phyloP scores from a whole-genome alignment of 2,113 vertebrate species.

The Brachionichthys hirsutus region DNA sequence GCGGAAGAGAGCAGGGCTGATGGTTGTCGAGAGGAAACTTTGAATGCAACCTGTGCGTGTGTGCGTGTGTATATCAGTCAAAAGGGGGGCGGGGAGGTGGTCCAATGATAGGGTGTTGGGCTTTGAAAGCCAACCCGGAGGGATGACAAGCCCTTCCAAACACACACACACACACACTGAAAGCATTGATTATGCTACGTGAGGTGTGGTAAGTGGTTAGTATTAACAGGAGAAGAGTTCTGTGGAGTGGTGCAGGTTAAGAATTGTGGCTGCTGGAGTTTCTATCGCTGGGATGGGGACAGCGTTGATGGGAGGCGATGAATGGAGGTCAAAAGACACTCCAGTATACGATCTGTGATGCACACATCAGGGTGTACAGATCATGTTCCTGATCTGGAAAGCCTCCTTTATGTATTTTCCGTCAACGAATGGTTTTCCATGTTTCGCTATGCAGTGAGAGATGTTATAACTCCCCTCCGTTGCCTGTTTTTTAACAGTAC shows the following conservation, averaged over 20 bases:
- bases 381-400: no score
- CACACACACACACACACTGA: conserved; percentile 3
- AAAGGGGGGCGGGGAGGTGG: conserved; percentile 6
- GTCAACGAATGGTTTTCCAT: no score
- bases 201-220: conserved; percentile 62
- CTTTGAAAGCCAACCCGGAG: conserved; percentile 55
- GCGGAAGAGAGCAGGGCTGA: conserved; percentile 37
- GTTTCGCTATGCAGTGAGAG: no score
- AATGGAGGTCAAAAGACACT: conserved; percentile 53
- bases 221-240: conserved; percentile 62
- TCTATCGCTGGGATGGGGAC: conserved; percentile 51
- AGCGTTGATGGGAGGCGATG: conserved; percentile 53
- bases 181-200: conserved; percentile 63
- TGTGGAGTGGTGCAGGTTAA: conserved; percentile 63
- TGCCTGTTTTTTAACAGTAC: no score
- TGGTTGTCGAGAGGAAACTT: conserved; percentile 32
- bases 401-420: no score
- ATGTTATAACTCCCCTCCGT: no score
- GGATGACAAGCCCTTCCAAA: not conserved
- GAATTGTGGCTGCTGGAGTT: conserved; percentile 54
- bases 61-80: conserved; percentile 5
- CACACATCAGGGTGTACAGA: no score
- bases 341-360: not conserved
- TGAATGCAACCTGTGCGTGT: conserved; percentile 22
- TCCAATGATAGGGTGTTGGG: conserved; percentile 47